Evolutionary conservation across 2,797 vertebrate genomes (phyloP), one percentile per base, ranked within the genome.

Genomic region (Cyclopterus lumpus): DNA sequence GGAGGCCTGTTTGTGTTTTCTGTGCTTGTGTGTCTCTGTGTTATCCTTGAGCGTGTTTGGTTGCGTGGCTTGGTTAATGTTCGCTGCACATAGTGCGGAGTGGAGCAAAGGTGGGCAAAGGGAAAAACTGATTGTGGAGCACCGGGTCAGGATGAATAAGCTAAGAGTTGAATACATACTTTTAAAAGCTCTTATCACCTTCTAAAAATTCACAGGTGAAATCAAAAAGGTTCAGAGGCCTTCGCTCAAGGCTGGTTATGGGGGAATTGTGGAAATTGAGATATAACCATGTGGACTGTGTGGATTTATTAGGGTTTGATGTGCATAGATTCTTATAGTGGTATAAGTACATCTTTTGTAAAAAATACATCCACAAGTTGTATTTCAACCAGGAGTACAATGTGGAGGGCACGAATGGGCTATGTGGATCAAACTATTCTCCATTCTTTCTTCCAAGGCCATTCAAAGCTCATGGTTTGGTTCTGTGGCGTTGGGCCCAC

Each of bases 381-480:
- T 57, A 60, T 57, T 32, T 53, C 34, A 70, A 84, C 70, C 63
- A 71, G 51, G 3, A 57, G n/a, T 49, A 2, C 61, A 14, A 10
- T 59, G 60, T 55, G 53, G 44, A 60, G 66, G 20, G 54, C n/a
- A 46, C 5, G 0, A 16, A 0, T 51, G 44, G 51, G 32, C 59
- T 72, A 30, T 78, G 74, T 72, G 65, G 60, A 86, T 81, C 48
- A 46, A 75, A 28, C 55, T 66, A 30, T 57, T 80, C 81, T 80
- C 66, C 60, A 61, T 68, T 70, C 72, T 22, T 22, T 10, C 73
- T 86, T 83, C 89, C 78, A 90, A 91, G 87, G 86, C 88, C 86
- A 73, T 83, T 89, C 62, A 77, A 75, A 77, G 81, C 87, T 85
- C 28, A 71, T 70, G 79, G 70, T 63, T 53, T 62, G 61, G 69